These are phyloP conservation scores for Eidolon dupreanum DNA, from an alignment of 2,797 vertebrate species.

Conservation along the genomic window DNA sequence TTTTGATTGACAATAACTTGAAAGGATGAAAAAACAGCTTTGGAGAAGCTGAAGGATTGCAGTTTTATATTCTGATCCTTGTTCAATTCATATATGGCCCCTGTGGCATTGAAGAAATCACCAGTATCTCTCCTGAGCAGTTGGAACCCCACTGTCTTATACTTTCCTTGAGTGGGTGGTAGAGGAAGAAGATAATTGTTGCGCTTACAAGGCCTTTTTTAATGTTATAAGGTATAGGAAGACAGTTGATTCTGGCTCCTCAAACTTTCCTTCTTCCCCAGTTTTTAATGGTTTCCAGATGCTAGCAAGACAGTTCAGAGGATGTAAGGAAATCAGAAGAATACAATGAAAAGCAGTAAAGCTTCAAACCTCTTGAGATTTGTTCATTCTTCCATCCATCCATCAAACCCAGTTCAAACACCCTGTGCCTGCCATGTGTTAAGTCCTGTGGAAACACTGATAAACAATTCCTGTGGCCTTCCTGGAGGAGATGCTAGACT, in stretches of 20 bases:
- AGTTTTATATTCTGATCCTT: neutral
- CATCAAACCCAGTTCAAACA: conserved; percentile 14
- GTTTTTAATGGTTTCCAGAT: conserved; percentile 34
- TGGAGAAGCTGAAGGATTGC: conserved; percentile 38
- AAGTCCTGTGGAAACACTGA: neutral
- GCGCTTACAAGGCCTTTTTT: neutral
- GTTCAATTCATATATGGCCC: neutral
- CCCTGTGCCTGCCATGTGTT: neutral
- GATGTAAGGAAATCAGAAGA: neutral
- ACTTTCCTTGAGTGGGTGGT: neutral
- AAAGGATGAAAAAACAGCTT: neutral
- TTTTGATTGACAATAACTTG: conserved; percentile 40
- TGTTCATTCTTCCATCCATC: neutral
- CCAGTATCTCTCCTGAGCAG: neutral
- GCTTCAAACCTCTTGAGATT: neutral
- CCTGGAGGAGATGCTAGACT: neutral
- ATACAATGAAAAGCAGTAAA: conserved; percentile 11
- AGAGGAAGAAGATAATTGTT: neutral
- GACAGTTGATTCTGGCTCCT: neutral
- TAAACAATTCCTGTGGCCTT: neutral
- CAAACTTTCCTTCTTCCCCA: neutral
- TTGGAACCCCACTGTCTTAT: neutral
- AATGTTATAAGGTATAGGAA: neutral
- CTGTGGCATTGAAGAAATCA: neutral
- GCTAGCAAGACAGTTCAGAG: neutral